Percentiles rank a stretch among this genome's conserved stretches.
Evolutionary conservation across 2,113 vertebrate genomes (phyloP).

Genomic region (Serinus canaria): DNA sequence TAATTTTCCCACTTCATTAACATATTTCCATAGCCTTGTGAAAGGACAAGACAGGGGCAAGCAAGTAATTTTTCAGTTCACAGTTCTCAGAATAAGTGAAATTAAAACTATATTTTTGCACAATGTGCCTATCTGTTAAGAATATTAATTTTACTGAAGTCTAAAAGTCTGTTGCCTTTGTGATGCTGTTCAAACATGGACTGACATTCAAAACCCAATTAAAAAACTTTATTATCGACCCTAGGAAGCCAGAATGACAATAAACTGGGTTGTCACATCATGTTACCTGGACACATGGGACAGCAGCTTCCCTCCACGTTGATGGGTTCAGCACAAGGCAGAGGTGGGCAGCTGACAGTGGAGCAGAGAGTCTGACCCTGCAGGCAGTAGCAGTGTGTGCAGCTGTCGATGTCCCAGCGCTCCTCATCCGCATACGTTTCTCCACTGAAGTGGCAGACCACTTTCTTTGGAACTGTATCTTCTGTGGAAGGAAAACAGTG

Average conservation of each 20-base stretch:
- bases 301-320: constrained; percentile 88
- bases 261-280: not conserved
- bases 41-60: not conserved
- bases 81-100: not conserved
- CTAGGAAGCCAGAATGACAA: not conserved
- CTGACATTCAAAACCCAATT: not conserved
- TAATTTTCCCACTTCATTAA: not conserved
- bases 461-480: constrained; percentile 80
- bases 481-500: constrained; percentile 68
- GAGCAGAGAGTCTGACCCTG: constrained; percentile 93
- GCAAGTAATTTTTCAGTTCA: not conserved
- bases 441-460: constrained; percentile 85
- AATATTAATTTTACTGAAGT: not conserved
- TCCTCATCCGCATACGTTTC: constrained; percentile 87
- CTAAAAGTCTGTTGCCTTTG: not conserved
- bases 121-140: not conserved
- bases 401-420: constrained; percentile 91
- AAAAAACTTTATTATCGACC: not conserved
- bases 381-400: constrained; percentile 91
- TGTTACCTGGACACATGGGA: constrained; percentile 85
- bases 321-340: constrained; percentile 82
- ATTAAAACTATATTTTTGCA: not conserved
- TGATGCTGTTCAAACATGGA: not conserved
- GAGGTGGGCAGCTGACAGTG: constrained; percentile 86
- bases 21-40: not conserved